Conservation (phyloP, 2,888 invertebrate genomes). For the Carcina quercana region DNA sequence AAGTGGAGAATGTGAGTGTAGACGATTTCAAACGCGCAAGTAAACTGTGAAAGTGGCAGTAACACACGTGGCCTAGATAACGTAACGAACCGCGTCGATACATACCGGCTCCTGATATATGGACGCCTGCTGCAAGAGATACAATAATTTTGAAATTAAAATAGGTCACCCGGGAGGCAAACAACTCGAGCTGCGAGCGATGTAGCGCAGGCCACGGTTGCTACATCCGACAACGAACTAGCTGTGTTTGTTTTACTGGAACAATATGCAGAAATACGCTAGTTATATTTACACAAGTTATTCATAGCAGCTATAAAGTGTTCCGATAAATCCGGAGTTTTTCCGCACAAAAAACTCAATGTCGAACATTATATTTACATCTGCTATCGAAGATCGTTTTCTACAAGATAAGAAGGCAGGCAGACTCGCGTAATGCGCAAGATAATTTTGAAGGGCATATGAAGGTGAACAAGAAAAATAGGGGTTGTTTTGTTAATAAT, state of each 20-base stretch:
- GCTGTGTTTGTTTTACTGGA: too few relatives aligned
- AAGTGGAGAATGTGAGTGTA: not conserved
- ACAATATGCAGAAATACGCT: too few relatives aligned
- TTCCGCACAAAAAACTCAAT: not conserved
- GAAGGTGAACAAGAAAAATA: conserved; percentile 36
- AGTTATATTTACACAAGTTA: too few relatives aligned
- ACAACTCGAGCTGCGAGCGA: not conserved
- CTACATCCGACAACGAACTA: not conserved
- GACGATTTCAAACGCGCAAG: conserved; percentile 9
- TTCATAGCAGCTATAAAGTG: too few relatives aligned
- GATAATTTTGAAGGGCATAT: conserved; percentile 29
- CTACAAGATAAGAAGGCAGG: conserved; percentile 18
- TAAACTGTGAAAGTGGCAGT: conserved; percentile 35
- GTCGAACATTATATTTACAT: not conserved
- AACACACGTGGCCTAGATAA: conserved; percentile 31
- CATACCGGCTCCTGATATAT: conserved; percentile 20
- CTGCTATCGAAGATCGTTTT: not conserved
- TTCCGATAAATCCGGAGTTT: too few relatives aligned
- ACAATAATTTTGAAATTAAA: conserved; percentile 34
- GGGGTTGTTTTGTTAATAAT: conserved; percentile 11
- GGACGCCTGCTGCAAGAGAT: conserved; percentile 29
- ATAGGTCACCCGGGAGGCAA: conserved; percentile 39
- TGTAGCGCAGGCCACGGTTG: not conserved
- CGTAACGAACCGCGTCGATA: conserved; percentile 20
- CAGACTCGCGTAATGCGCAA: conserved; percentile 17